These are phyloP conservation scores for Mus spretus DNA, from an alignment of 2,797 vertebrate species.

Conservation along the genomic window DNA sequence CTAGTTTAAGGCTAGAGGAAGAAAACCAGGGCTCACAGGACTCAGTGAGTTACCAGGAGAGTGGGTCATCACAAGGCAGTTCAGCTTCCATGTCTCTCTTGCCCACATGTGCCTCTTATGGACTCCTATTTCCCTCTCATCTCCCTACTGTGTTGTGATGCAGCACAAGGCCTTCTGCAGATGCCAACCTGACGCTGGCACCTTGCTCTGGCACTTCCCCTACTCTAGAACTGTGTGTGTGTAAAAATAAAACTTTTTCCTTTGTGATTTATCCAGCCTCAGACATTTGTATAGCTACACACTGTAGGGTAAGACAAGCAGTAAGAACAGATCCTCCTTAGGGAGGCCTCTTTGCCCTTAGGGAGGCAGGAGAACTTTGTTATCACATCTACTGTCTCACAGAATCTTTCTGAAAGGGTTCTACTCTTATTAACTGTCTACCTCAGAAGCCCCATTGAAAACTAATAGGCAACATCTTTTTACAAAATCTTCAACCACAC, in stretches of 20 bases:
- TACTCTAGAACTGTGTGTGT: neutral
- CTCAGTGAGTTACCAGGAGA: neutral
- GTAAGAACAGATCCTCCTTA: neutral
- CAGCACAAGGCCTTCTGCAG: neutral
- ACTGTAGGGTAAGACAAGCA: neutral
- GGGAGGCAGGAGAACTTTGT: neutral
- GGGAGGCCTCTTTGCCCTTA: neutral
- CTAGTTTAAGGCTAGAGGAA: neutral
- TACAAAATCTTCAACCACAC: no score
- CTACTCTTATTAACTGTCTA: neutral
- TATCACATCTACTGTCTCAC: neutral
- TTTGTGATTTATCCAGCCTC: neutral
- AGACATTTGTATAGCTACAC: neutral
- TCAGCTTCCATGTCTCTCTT: neutral
- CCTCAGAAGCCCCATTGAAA: neutral
- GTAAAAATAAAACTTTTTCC: neutral
- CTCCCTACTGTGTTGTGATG: neutral
- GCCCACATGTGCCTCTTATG: neutral
- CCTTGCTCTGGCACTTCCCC: neutral
- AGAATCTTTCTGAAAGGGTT: constrained; percentile 24
- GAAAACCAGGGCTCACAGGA: neutral
- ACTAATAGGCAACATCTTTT: neutral
- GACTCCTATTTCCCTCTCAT: neutral
- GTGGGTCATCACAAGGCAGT: neutral
- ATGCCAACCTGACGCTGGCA: neutral